Percentiles rank a stretch among this genome's conserved stretches.
These are phyloP conservation scores for Micropoecilia bifurca DNA, from an alignment of 2,797 vertebrate genomes.

Conservation along the genomic window DNA sequence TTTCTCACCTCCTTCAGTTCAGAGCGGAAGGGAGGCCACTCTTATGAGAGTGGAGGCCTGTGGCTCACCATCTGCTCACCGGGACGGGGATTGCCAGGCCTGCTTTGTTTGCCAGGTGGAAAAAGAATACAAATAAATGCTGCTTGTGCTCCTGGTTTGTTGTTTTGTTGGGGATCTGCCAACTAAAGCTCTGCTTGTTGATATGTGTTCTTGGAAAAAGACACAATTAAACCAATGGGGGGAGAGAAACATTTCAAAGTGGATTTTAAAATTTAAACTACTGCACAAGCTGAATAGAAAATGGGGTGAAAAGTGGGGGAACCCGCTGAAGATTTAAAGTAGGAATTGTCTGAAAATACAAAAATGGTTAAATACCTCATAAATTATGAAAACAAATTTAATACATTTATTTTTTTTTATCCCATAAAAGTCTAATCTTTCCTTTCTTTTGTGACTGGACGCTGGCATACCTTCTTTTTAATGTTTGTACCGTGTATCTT, in stretches of 20 bases:
- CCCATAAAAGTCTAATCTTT: slow-evolving; percentile 37
- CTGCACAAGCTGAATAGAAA: neutral
- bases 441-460: slow-evolving; percentile 53
- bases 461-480: slow-evolving; percentile 61
- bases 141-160: slow-evolving; percentile 20
- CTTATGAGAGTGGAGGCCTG: slow-evolving; percentile 65
- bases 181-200: slow-evolving; percentile 4
- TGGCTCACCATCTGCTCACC: slow-evolving; percentile 78
- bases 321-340: neutral
- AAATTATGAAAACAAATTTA: neutral
- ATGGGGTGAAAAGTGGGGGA: too few relatives aligned
- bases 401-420: neutral
- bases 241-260: neutral
- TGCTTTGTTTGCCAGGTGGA: slow-evolving; percentile 61
- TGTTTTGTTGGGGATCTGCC: slow-evolving; percentile 33
- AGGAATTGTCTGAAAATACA: neutral
- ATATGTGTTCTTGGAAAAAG: slow-evolving; percentile 12
- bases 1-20: slow-evolving; percentile 71
- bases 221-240: neutral
- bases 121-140: slow-evolving; percentile 25
- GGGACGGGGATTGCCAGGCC: slow-evolving; percentile 58
- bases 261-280: neutral
- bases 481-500: slow-evolving; percentile 50
- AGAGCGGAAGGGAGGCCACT: slow-evolving; percentile 68
- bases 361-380: neutral